Base-by-base conservation (phyloP, 2,113 vertebrate species). In the Trichomycterus rosablanca region DNA sequence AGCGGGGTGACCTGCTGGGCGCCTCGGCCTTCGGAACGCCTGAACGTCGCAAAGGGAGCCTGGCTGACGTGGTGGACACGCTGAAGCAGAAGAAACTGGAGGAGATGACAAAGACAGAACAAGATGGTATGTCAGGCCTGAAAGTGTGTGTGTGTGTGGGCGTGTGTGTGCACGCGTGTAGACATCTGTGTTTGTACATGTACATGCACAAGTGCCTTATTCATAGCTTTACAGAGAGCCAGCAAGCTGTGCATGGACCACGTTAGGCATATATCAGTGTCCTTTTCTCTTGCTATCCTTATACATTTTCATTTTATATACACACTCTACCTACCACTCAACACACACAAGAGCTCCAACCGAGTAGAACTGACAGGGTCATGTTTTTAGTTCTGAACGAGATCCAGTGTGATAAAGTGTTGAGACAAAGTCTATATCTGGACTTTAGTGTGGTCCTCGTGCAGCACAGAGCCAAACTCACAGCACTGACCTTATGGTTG, bases 1-100 rank as follows among this genome's bases (percentile, higher is more conserved):
- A 98, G 78, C 93, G 95, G 62, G 84, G 88, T 7, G 95, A 98
- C 83, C 89, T 93, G 84, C 92, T 95, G 91, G 92, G 87, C 74
- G 90, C 90, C 86, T 93, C 92, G 80, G 93, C 89, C 46, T 97
- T 98, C 78, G 94, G 94, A 81, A 98, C 95, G 20, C 95, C 95
- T 1, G 95, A 98, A 78, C 92, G 95, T 71, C 95, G 95, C 87
- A 97, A 97, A 88, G 95, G 95, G 84, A 97, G 95, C 84, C 90
- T 98, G 78, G 95, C 95, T 45, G 95, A 98, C 77, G 95, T 98
- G 79, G 95, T 97, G 88, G 94, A 97, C 84, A 94, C 92, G 26
- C 88, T 98, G 84, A 98, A 98, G 83, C 95, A 98, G 86, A 98
- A 98, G 87, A 98, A 97, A 80, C 83, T 98, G 72, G 95, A 97